A percentile compares a stretch with the other conserved stretches of the same genome.
Evolutionary conservation across 1,140 invertebrate genomes (phyloP).

Genomic region (Drosophila virilis): DNA sequence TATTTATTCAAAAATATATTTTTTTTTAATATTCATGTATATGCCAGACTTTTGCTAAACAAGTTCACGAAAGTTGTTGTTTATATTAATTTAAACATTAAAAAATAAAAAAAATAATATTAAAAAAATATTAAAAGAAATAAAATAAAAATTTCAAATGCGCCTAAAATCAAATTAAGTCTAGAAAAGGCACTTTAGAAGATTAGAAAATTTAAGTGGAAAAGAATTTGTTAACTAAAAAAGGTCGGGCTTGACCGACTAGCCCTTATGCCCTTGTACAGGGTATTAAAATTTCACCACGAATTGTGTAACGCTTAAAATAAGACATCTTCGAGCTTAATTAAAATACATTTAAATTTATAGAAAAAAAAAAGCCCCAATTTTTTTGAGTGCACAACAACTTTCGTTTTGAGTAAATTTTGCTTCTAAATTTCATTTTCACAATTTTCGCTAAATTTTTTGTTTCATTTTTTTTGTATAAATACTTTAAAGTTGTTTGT

Average conservation of each 20-base stretch:
- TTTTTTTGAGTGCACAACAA: constrained; percentile 48
- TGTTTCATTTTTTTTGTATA: constrained; percentile 51
- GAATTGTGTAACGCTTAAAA: too few species aligned
- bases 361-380: too few species aligned
- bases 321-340: too few species aligned
- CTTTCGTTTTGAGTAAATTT: constrained; percentile 64
- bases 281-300: neutral
- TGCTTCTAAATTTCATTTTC: constrained; percentile 52
- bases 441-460: constrained; percentile 75
- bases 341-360: too few species aligned
- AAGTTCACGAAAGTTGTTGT: constrained; percentile 60
- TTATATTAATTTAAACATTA: neutral
- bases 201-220: constrained; percentile 8
- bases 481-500: constrained; percentile 50
- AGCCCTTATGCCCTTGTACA: too few species aligned
- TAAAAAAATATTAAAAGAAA: constrained; percentile 27
- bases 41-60: constrained; percentile 55
- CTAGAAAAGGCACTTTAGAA: constrained; percentile 81
- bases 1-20: constrained; percentile 33
- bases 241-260: too few species aligned
- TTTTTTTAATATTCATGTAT: constrained; percentile 27
- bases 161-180: constrained; percentile 59
- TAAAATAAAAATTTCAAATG: neutral
- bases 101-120: constrained; percentile 14
- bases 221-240: neutral